Evolutionary conservation across 2,113 vertebrate species (phyloP).

Genomic region (human): GRCh38 chr3:5762501-5763000

Average conservation of each 20-base stretch:
- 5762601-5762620: not conserved
- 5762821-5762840: not conserved
- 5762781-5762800: not conserved
- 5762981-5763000: not conserved
- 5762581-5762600: not conserved
- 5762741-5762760: not conserved
- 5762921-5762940: not conserved
- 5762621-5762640: not conserved
- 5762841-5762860: not conserved
- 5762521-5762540: not conserved
- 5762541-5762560: not conserved
- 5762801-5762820: not conserved
- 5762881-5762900: not conserved
- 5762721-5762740: not conserved
- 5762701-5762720: not conserved
- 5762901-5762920: not conserved
- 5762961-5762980: not conserved
- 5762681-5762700: not conserved
- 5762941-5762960: not conserved
- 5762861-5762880: not conserved
- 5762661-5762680: fast-evolving
- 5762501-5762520: not conserved
- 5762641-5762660: not conserved
- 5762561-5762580: not conserved
- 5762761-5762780: not conserved